These are phyloP conservation scores for Charadrius vociferus DNA, from an alignment of 2,113 vertebrate genomes.

Conservation along the genomic window DNA sequence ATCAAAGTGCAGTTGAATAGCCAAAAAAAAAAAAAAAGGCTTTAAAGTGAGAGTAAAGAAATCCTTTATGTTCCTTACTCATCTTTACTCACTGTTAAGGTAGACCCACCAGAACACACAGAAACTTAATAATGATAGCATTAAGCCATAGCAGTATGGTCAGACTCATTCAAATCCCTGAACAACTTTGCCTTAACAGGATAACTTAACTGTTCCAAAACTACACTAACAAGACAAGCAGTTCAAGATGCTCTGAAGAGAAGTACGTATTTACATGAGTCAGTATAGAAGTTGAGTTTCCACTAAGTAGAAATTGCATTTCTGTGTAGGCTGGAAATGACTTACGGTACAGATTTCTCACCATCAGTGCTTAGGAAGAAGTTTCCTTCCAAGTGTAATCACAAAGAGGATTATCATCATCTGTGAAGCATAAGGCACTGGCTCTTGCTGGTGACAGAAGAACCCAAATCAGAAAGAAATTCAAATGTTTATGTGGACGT, in stretches of 20 bases:
- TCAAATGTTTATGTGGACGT: neutral
- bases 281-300: neutral
- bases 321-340: neutral
- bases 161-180: neutral
- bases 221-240: neutral
- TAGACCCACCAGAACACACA: neutral
- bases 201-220: neutral
- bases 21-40: neutral
- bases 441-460: neutral
- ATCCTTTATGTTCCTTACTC: neutral
- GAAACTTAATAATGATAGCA: neutral
- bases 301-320: neutral
- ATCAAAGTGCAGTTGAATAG: neutral
- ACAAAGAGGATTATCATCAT: neutral
- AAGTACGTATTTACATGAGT: neutral
- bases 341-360: neutral
- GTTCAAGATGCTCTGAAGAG: neutral
- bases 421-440: neutral
- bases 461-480: neutral
- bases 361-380: neutral
- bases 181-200: neutral
- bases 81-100: neutral
- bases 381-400: neutral
- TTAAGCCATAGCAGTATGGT: neutral
- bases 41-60: neutral